Evolutionary conservation across 2,888 invertebrate genomes (phyloP).

Genomic region (Pelosia muscerda): DNA sequence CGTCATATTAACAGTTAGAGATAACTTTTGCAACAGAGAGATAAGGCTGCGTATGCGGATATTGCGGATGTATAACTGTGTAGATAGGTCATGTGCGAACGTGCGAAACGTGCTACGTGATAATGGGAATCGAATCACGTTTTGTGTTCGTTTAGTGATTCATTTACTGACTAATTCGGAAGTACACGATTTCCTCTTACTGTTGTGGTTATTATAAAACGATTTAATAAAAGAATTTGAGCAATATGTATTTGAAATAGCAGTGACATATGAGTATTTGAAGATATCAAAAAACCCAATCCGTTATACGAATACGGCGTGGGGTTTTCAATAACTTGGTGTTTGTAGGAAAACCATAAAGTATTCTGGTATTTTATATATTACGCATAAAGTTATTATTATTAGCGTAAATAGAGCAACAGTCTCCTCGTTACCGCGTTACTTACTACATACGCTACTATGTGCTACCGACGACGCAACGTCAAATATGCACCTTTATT

Average conservation of each 20-base stretch:
- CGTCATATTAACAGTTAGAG: constrained; percentile 22
- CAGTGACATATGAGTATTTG: neutral
- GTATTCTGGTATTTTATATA: too few species aligned
- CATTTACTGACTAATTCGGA: constrained; percentile 50
- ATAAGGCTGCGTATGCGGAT: constrained; percentile 27
- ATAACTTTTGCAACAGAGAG: constrained; percentile 34
- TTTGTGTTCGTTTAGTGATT: constrained; percentile 31
- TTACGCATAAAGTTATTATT: too few species aligned
- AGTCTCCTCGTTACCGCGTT: too few species aligned
- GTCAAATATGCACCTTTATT: too few species aligned
- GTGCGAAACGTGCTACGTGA: constrained; percentile 15
- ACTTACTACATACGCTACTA: too few species aligned
- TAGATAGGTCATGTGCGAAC: constrained; percentile 31
- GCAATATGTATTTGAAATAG: neutral
- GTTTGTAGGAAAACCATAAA: neutral
- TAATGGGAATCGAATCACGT: constrained; percentile 24
- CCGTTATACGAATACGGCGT: neutral
- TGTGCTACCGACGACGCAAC: too few species aligned
- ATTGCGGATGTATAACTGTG: constrained; percentile 29
- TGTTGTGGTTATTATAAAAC: constrained; percentile 19
- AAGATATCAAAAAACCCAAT: neutral
- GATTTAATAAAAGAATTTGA: neutral
- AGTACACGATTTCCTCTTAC: constrained; percentile 39
- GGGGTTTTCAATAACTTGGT: neutral
- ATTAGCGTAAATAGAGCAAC: too few species aligned